Conservation (phyloP, 2,888 invertebrate species). For the Noctua fimbriata region DNA sequence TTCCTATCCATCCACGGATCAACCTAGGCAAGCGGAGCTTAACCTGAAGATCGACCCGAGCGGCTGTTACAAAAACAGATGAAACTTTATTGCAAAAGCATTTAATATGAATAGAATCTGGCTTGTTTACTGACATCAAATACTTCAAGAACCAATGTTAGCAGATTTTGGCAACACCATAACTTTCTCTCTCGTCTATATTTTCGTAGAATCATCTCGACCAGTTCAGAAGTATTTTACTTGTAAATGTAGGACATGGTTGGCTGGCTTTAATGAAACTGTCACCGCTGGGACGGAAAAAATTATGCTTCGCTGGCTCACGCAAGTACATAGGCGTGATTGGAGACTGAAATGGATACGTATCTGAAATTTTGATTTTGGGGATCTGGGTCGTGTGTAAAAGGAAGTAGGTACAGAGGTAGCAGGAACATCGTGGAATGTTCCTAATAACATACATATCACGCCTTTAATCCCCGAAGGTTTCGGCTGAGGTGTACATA, state of each 20-base stretch:
- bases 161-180: neutral
- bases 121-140: neutral
- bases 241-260: slow-evolving; percentile 68
- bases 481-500: too few relatives aligned
- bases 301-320: slow-evolving; percentile 59
- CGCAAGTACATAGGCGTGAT: slow-evolving; percentile 53
- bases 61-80: neutral
- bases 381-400: neutral
- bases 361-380: slow-evolving; percentile 40
- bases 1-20: neutral
- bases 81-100: neutral
- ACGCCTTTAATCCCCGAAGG: too few relatives aligned
- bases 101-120: neutral
- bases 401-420: neutral
- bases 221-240: slow-evolving; percentile 65
- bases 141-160: neutral
- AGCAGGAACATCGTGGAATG: neutral
- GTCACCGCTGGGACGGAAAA: slow-evolving; percentile 68
- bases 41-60: neutral
- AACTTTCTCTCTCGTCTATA: slow-evolving; percentile 32
- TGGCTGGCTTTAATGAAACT: slow-evolving; percentile 69
- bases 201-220: slow-evolving; percentile 50
- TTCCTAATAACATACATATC: neutral
- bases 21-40: neutral
- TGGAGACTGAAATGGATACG: slow-evolving; percentile 47